Base-by-base conservation (phyloP, 2,113 vertebrate genomes). In the Ameiurus melas region DNA sequence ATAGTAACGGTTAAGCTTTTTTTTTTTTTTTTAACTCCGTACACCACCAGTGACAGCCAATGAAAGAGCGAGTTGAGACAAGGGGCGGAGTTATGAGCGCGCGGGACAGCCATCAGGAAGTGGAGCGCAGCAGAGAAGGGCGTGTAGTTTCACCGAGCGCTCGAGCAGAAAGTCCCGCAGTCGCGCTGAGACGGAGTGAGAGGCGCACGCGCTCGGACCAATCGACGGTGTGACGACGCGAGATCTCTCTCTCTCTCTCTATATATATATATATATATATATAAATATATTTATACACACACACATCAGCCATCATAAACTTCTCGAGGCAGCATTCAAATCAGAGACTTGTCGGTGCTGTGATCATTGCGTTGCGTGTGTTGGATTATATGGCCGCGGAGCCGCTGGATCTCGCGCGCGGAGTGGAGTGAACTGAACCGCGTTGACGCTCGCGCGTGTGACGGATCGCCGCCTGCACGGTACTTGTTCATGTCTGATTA, bases 81-180 rank as follows among this genome's bases (percentile, higher is more conserved):
- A 71, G 16, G 75, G 64, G 64, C 58, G 53, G 51, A 36, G 84
- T 27, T 7, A 27, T 3, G 14, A 55, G 89, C n/a, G 55, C 64
- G 89, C 80, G 84, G 80, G 84, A 84, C 57, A 22, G 70, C 30
- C 68, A 47, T 92, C 87, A 92, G 91, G 90, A 93, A 93, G 91
- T 68, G 82, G 36, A 88, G 85, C 75, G 87, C 71, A 68, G 90
- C 79, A 3, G n/a, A 58, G 16, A 39, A 62, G 80, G 57, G 80
- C 57, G 92, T 84, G 90, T 90, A 90, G 82, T 88, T 91, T 90
- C 90, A 91, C 83, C 91, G 87, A 91, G 88, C 90, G 79, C 47
- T 57, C 75, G 64, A 88, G 83, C 89, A 87, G 91, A 30, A 89
- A 92, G 90, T 91, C 90, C 89, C 89, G 70, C 88, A 92, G 90